Percentiles rank a stretch among this genome's conserved stretches.
Conservation (phyloP, 2,113 vertebrate species). For the Macrotus californicus region DNA sequence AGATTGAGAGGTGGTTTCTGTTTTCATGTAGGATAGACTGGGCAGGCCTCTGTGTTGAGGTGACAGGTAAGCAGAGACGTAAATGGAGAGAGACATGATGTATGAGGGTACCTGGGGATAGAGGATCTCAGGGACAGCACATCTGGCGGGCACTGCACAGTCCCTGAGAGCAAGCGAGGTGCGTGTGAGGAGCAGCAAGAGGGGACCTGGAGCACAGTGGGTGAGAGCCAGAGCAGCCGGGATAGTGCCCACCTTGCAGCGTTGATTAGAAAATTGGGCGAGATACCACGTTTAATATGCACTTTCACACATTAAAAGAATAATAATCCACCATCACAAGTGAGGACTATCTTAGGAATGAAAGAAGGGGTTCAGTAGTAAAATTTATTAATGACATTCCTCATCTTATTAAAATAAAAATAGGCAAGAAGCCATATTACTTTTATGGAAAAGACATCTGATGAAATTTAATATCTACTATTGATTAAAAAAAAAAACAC, state of each 20-base stretch:
- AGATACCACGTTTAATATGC: not conserved
- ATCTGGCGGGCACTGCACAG: not conserved
- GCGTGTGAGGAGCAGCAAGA: not conserved
- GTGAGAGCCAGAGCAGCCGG: not conserved
- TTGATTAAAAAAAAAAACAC: not conserved
- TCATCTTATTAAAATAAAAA: slow-evolving; percentile 7
- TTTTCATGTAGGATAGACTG: not conserved
- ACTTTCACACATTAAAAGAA: not conserved
- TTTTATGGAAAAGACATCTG: not conserved
- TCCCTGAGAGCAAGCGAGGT: not conserved
- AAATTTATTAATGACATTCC: not conserved
- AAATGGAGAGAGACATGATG: not conserved
- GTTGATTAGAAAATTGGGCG: not conserved
- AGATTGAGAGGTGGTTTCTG: not conserved
- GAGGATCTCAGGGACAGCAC: not conserved
- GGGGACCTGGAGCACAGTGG: not conserved
- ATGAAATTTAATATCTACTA: not conserved
- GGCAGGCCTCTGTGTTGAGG: not conserved
- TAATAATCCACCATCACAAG: not conserved
- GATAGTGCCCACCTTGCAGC: not conserved
- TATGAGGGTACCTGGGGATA: not conserved
- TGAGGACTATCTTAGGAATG: not conserved
- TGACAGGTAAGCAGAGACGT: not conserved
- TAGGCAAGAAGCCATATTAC: not conserved
- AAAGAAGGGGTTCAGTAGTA: not conserved